Evolutionary conservation across 1,140 invertebrate species (phyloP), one percentile per base, ranked within the genome.

Genomic region (Macrostomum lignano): DNA sequence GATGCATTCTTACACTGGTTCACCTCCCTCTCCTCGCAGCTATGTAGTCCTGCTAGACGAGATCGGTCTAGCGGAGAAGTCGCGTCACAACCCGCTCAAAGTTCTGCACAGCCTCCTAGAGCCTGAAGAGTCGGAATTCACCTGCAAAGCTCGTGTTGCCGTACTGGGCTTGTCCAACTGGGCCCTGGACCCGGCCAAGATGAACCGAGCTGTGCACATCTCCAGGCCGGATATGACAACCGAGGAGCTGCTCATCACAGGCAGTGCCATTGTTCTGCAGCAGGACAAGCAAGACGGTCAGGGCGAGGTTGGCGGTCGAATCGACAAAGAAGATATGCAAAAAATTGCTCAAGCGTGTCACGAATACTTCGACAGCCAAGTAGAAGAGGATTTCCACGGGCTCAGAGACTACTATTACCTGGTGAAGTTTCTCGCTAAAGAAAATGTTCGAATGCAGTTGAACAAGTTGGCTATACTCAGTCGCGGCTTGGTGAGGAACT

Each of bases 351-450:
- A 33, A 1, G 38, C 41, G 3, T 48, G 45, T 35, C 25, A n/a
- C 21, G 21, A 17, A 7, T 45, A 46, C 34, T 34, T 21, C n/a
- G 17, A 25, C 11, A 14, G 39, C 9, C 41, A 43, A 14, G 35
- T 29, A 14, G 41, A 43, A 21, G 22, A 35, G 28, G 42, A 46
- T 35, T 48, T 46, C 28, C 45, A 46, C 40, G 46, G 46, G 2
- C 28, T 48, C 2, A 32, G 46, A 15, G 46, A 48, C 17, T 48
- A 38, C 26, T 48, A 48, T 23, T 42, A 44, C 7, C 34, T 48
- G n/a, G 43, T 44, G 3, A 48, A 48, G 38, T 44, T n/a, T n/a
- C n/a, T n/a, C n/a, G n/a, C n/a, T n/a, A n/a, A n/a, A n/a, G n/a
- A n/a, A n/a, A n/a, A n/a, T n/a, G n/a, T n/a, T n/a, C n/a, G n/a